phyloP scores from a whole-genome alignment of 2,113 vertebrate genomes.

The Xenus cinereus region DNA sequence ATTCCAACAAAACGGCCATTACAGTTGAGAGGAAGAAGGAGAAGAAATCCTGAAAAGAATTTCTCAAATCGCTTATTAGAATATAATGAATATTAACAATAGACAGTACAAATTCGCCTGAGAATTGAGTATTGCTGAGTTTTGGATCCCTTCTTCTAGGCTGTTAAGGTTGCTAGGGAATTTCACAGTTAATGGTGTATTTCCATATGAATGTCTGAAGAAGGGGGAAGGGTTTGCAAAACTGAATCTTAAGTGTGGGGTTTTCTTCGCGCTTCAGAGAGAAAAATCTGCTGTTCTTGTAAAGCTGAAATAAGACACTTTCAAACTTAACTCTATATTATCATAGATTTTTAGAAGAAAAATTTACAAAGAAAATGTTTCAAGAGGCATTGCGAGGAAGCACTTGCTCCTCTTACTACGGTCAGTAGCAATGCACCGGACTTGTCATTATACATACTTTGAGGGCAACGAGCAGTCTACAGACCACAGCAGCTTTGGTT shows the following conservation, averaged over 20 bases:
- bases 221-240: constrained; percentile 30
- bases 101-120: not conserved
- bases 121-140: not conserved
- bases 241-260: not conserved
- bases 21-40: not conserved
- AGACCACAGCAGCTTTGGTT: not conserved
- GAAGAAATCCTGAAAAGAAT: not conserved
- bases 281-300: not conserved
- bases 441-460: not conserved
- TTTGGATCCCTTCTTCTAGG: constrained; percentile 32
- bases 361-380: not conserved
- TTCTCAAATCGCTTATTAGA: not conserved
- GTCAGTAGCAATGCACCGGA: not conserved
- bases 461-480: not conserved
- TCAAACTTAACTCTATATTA: not conserved
- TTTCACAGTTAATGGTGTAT: constrained; percentile 26
- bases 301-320: not conserved
- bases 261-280: not conserved
- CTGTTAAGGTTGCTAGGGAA: constrained; percentile 35
- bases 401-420: not conserved
- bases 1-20: not conserved
- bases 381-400: not conserved
- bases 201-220: constrained; percentile 37
- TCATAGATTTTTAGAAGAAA: not conserved
- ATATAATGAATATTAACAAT: constrained; percentile 41